Base-by-base conservation (phyloP, 2,888 invertebrate genomes). In the Limenitis camilla region DNA sequence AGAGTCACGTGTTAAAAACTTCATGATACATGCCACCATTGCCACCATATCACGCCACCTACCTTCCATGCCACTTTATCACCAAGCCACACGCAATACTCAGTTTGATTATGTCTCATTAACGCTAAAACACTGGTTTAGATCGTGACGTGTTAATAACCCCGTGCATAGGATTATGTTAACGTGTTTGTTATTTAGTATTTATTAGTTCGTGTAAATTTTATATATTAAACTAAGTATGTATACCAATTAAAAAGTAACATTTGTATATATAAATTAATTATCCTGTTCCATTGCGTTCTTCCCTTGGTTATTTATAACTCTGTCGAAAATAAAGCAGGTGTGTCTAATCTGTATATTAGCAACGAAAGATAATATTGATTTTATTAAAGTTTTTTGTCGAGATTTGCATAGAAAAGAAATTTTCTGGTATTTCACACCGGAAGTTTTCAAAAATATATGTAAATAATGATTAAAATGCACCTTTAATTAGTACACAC, bases 81-180 rank as follows among this genome's bases (percentile, higher is more conserved):
- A 41, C 40, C 47, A 27, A 4, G 5, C 44, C 44, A 35, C 32
- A 41, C 29, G 44, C 19, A 36, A 29, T 33, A 45, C 39, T 42
- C 28, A 38, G 38, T 52, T 47, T 39, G 41, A 56, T 59, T 52
- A 59, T 56, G 53, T 52, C 40, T 56, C 52, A 56, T 59, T 59
- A 56, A 35, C 49, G 57, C 30, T 51, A 51, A 44, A 45, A 55
- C 39, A 45, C 7, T 36, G 40, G 39, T 49, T 42, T 44, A 39
- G 36, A 40, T 55, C 36, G 46, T 58, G 42, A 44, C 48, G 45
- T 55, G 55, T 40, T 49, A 43, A 49, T 49, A 51, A 38, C 39
- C 47, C 50, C 52, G 55, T 51, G 56, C 46, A 52, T 35, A 32
- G 40, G 45, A 54, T 48, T 45, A 48, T 40, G 43, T 43, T 43